Base-by-base conservation (phyloP, 2,888 invertebrate species). In the Eupithecia dodoneata region DNA sequence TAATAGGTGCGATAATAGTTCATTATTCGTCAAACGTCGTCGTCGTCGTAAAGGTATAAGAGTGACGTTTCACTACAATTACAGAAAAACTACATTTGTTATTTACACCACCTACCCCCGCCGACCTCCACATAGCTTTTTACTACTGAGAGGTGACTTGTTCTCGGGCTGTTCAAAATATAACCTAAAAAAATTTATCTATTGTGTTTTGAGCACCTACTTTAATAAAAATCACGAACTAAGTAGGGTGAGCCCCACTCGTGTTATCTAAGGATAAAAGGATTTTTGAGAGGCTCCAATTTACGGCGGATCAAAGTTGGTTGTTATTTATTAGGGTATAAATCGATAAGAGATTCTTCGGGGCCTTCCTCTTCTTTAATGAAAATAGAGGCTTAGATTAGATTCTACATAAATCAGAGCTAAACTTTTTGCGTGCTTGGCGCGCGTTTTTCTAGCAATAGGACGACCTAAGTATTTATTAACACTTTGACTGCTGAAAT, bases 231-330 rank as follows among this genome's bases (percentile, higher is more conserved):
- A 70, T 47, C 70, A 70, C 70, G 70, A 12, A 42, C 10, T 18
- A 47, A 70, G 18, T 45, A 45, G 18, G 18, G 9, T 6, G 41
- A 63, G 49, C 59, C 13, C 76, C 55, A 70, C 42, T 75, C 41
- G 59, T 79, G 75, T 81, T 78, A 78, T 45, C 30, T 47, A 70
- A 47, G 47, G 47, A 47, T 70, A 79, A 82, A 84, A 84, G 82
- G 84, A 84, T 80, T 72, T 78, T 81, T 87, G 88, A 88, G 88
- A 88, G 83, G 80, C 84, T 83, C 86, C 87, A 88, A 88, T 88
- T 89, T 87, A 85, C 84, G 81, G 87, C 85, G 89, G 89, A 90
- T 90, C 90, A 89, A 87, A 89, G 89, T 88, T 88, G 85, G 88
- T 87, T 87, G 85, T 88, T 88, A 90, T 89, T 90, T 89, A 89